A percentile compares a stretch with the other conserved stretches of the same genome.
phyloP scores from a whole-genome alignment of 2,797 vertebrate species.

The Scleropages formosus region DNA sequence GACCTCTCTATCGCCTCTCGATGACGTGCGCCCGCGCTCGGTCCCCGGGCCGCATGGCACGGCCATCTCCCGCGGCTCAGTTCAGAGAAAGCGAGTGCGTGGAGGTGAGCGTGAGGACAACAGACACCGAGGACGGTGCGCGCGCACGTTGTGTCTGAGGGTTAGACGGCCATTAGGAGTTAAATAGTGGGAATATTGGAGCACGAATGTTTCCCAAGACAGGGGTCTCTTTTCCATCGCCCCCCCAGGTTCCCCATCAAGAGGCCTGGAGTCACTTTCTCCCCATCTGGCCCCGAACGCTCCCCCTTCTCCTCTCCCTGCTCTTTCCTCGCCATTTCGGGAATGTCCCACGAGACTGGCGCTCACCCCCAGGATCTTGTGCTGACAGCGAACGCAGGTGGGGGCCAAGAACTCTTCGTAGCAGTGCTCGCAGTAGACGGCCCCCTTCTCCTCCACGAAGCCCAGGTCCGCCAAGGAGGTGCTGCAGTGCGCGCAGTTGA shows the following conservation, averaged over 20 bases:
- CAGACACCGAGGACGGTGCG: constrained; percentile 52
- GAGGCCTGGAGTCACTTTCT: background rate
- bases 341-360: background rate
- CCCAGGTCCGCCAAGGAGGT: constrained; percentile 84
- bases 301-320: background rate
- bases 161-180: background rate
- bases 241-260: too few species aligned
- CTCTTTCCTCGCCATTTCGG: background rate
- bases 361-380: constrained; percentile 93
- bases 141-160: background rate
- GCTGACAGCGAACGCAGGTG: constrained; percentile 81
- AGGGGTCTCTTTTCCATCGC: background rate
- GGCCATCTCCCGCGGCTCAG: constrained; percentile 54
- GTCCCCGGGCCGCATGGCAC: constrained; percentile 20
- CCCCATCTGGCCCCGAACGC: background rate
- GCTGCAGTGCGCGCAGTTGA: constrained; percentile 88
- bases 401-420: constrained; percentile 95
- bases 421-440: constrained; percentile 86
- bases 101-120: constrained; percentile 63
- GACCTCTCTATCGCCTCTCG: background rate
- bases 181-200: background rate
- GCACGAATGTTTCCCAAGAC: constrained; percentile 2
- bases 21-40: background rate
- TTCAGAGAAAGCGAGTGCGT: constrained; percentile 51
- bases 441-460: constrained; percentile 90